These are phyloP conservation scores for Lordiphosa collinella DNA, from an alignment of 1,140 invertebrate species.

Conservation along the genomic window DNA sequence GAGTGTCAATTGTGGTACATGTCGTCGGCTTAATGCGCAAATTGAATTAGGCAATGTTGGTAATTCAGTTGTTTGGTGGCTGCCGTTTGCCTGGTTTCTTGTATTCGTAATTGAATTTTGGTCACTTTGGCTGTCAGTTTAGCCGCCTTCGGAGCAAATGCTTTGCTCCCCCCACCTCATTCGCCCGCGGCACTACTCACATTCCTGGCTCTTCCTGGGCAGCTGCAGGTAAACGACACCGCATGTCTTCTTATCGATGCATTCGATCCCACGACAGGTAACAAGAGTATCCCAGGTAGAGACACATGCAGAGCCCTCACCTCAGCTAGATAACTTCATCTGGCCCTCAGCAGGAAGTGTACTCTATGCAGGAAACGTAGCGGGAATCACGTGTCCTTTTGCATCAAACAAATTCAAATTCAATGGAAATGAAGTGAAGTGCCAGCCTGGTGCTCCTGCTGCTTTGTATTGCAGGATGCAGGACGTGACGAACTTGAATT, in stretches of 20 bases:
- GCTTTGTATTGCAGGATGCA: neutral
- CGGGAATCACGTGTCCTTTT: conserved; percentile 4
- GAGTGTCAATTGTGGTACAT: conserved; percentile 40
- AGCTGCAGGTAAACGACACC: conserved; percentile 70
- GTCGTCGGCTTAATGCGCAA: conserved; percentile 44
- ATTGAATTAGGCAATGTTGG: conserved; percentile 58
- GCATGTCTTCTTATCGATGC: conserved; percentile 44
- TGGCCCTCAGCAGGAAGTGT: conserved; percentile 62
- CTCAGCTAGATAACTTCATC: conserved; percentile 34
- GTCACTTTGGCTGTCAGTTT: conserved; percentile 35
- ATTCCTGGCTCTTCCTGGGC: neutral
- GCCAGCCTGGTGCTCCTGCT: neutral
- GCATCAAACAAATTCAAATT: conserved; percentile 2
- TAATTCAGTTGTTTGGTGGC: conserved; percentile 20
- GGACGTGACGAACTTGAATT: conserved; percentile 34
- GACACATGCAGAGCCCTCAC: conserved; percentile 23
- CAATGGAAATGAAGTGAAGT: conserved; percentile 4
- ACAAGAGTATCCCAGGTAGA: conserved; percentile 41
- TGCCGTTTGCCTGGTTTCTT: neutral
- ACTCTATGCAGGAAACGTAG: conserved; percentile 11
- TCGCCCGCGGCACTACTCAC: neutral
- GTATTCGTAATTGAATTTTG: conserved; percentile 48
- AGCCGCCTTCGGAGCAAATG: conserved; percentile 1
- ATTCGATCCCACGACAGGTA: conserved; percentile 73
- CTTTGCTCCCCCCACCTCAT: neutral